Conservation (phyloP, 2,797 vertebrate genomes). For the Pseudochirops corinnae region DNA sequence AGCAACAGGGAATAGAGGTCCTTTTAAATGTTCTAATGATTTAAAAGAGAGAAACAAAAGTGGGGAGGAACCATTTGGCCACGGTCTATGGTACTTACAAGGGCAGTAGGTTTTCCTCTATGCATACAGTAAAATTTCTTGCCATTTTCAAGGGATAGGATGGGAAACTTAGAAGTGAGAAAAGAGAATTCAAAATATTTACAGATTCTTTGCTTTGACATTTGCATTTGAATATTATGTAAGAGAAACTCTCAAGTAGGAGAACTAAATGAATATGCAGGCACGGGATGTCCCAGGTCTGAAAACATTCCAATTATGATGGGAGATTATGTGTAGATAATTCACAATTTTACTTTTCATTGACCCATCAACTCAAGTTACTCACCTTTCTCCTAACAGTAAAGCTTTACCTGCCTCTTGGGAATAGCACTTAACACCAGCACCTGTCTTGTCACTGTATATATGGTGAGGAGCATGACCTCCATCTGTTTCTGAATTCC, state of each 20-base stretch:
- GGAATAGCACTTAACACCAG: conserved; percentile 47
- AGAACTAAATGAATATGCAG: not conserved
- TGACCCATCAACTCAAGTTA: conserved; percentile 4
- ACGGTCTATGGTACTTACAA: not conserved
- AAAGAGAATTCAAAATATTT: conserved; percentile 2
- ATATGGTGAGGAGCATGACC: conserved; percentile 10
- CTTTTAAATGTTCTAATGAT: not conserved
- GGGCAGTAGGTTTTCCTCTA: not conserved
- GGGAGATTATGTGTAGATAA: conserved; percentile 22
- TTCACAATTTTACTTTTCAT: conserved; percentile 12
- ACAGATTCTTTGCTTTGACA: conserved; percentile 5
- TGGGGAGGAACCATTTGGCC: not conserved
- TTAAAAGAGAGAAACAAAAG: not conserved
- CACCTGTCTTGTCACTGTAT: conserved; percentile 55
- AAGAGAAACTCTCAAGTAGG: not conserved
- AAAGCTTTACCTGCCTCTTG: conserved; percentile 43
- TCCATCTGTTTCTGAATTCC: conserved; percentile 19
- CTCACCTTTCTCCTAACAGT: conserved; percentile 29
- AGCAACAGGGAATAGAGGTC: not conserved
- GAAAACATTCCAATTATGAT: conserved; percentile 4
- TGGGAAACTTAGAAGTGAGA: not conserved
- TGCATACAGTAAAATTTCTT: not conserved
- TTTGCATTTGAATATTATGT: not conserved
- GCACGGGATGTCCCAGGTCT: not conserved
- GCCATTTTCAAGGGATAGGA: not conserved